phyloP scores from a whole-genome alignment of 2,113 vertebrate genomes.

The Loxodonta africana region DNA sequence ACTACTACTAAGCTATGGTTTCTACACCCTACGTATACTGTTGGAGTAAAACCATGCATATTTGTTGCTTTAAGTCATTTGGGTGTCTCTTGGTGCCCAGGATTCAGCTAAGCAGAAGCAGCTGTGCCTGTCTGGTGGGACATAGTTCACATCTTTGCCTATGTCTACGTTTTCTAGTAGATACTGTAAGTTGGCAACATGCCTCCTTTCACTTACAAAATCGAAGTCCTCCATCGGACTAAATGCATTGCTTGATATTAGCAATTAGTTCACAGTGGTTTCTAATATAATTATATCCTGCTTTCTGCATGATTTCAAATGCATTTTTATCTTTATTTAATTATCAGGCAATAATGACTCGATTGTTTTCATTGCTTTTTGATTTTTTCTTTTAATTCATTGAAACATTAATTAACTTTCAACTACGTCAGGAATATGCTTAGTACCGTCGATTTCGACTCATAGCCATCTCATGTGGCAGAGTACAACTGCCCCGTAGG shows the following conservation, averaged over 20 bases:
- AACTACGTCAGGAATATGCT: neutral
- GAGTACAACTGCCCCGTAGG: too few species aligned
- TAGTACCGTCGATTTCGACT: too few species aligned
- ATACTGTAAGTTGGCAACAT: neutral
- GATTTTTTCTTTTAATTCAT: neutral
- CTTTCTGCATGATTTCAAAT: neutral
- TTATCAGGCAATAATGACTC: neutral
- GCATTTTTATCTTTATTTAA: neutral
- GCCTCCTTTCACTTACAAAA: neutral
- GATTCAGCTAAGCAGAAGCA: neutral
- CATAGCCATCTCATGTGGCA: too few species aligned
- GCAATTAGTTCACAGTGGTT: neutral
- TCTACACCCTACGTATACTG: neutral
- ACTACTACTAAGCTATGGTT: too few species aligned
- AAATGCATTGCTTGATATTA: neutral
- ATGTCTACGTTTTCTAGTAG: too few species aligned
- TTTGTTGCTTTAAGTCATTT: too few species aligned
- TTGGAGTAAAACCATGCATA: neutral
- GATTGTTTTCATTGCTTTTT: neutral
- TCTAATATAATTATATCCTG: neutral
- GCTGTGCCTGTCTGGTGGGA: too few species aligned
- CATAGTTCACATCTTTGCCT: rapidly evolving
- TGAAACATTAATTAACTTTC: too few species aligned
- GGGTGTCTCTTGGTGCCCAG: neutral
- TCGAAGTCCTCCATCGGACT: neutral